Evolutionary conservation across 2,113 vertebrate species (phyloP).

Genomic region (Rhizomys pruinosus): DNA sequence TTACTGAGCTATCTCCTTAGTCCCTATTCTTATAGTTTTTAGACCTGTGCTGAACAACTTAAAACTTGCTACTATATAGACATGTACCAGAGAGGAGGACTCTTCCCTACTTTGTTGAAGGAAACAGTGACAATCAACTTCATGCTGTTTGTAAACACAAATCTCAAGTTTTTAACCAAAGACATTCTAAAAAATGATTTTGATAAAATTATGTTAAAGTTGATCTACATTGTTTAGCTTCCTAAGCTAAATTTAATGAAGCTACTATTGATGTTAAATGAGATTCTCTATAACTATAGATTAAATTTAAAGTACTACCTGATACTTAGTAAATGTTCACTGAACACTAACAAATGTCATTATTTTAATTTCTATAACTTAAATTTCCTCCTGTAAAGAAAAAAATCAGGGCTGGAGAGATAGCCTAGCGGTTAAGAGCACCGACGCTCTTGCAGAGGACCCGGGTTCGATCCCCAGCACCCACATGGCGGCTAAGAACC

Average conservation of each 20-base stretch:
- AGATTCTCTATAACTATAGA: not conserved
- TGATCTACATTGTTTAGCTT: not conserved
- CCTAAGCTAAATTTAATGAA: not conserved
- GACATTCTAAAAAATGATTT: conserved; percentile 24
- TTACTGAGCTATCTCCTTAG: no score
- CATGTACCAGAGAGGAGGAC: not conserved
- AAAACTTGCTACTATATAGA: not conserved
- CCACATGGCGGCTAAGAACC: no score
- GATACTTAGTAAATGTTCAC: not conserved
- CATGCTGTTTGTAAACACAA: not conserved
- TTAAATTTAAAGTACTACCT: conserved; percentile 30
- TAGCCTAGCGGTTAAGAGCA: no score
- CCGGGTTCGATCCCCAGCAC: no score
- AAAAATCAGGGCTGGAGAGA: no score
- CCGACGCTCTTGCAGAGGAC: no score
- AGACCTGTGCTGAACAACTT: not conserved
- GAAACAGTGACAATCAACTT: not conserved
- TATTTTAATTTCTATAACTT: conserved; percentile 39
- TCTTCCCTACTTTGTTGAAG: not conserved
- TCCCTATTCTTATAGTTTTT: not conserved
- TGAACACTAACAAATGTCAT: not conserved
- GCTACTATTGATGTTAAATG: not conserved
- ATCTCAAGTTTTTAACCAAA: not conserved
- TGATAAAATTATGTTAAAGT: not conserved
- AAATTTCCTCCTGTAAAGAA: conserved; percentile 40